A percentile compares a stretch with the other conserved stretches of the same genome.
Evolutionary conservation across 2,797 vertebrate species (phyloP).

Genomic region (Steatocranus sp.): DNA sequence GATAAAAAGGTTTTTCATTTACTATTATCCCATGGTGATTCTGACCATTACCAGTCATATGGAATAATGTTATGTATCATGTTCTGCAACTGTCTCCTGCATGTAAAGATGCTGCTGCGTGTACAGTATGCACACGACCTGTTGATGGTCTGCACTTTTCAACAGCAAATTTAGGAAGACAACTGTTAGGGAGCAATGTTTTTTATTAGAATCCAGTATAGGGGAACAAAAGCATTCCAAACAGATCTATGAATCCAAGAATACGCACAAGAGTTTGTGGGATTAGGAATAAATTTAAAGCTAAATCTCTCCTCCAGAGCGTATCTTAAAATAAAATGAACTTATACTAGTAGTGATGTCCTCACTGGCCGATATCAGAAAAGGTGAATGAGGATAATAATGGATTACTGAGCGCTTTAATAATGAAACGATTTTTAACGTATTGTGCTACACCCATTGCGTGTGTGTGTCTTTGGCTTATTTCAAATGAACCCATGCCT

Average conservation of each 20-base stretch:
- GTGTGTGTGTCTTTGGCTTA: neutral
- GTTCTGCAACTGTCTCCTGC: neutral
- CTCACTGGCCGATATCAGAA: neutral
- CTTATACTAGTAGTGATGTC: neutral
- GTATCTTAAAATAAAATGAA: neutral
- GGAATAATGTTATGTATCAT: neutral
- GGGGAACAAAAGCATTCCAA: neutral
- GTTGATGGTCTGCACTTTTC: neutral
- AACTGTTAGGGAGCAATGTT: neutral
- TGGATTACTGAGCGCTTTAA: neutral
- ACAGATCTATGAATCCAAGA: neutral
- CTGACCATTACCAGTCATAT: neutral
- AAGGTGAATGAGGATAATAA: neutral
- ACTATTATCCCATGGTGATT: neutral
- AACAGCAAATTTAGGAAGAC: neutral
- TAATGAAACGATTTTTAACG: neutral
- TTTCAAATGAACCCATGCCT: neutral
- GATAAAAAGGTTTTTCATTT: neutral
- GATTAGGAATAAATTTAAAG: neutral
- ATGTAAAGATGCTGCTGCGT: neutral
- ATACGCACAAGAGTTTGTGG: neutral
- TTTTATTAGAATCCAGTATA: neutral
- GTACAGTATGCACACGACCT: neutral
- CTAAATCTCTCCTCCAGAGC: neutral
- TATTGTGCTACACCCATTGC: neutral